phyloP scores from a whole-genome alignment of 2,113 vertebrate genomes.

The Lophochroa leadbeateri region DNA sequence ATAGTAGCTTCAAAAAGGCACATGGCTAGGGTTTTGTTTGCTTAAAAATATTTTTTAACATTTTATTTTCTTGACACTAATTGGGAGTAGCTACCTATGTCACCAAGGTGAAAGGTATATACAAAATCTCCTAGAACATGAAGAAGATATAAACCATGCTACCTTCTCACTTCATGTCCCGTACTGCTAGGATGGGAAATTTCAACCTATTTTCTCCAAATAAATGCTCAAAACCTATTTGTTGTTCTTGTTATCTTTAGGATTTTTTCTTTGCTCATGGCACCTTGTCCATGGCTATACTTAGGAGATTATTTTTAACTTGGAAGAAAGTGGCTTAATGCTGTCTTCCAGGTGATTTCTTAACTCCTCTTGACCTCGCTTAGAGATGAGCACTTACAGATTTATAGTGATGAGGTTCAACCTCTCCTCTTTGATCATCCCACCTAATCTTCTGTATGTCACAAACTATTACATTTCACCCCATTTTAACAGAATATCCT shows the following conservation, averaged over 20 bases:
- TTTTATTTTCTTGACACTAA: not conserved
- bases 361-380: not conserved
- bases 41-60: not conserved
- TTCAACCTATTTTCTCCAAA: slow-evolving; percentile 30
- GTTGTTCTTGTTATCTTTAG: not conserved
- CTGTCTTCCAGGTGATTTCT: not conserved
- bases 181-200: slow-evolving; percentile 22
- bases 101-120: not conserved
- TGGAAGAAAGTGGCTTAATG: not conserved
- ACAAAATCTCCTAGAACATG: not conserved
- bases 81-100: not conserved
- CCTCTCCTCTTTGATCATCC: not conserved
- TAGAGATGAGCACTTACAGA: not conserved
- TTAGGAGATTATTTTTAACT: not conserved
- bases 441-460: too few relatives aligned
- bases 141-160: not conserved
- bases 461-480: not conserved
- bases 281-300: not conserved
- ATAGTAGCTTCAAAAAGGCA: not conserved
- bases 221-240: slow-evolving; percentile 10
- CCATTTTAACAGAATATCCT: not conserved
- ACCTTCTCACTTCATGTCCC: not conserved
- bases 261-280: slow-evolving; percentile 19
- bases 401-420: not conserved
- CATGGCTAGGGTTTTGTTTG: not conserved